Percentiles rank a stretch among this genome's conserved stretches.
These are phyloP conservation scores for Phrynosoma platyrhinos DNA, from an alignment of 2,113 vertebrate species.

Conservation along the genomic window DNA sequence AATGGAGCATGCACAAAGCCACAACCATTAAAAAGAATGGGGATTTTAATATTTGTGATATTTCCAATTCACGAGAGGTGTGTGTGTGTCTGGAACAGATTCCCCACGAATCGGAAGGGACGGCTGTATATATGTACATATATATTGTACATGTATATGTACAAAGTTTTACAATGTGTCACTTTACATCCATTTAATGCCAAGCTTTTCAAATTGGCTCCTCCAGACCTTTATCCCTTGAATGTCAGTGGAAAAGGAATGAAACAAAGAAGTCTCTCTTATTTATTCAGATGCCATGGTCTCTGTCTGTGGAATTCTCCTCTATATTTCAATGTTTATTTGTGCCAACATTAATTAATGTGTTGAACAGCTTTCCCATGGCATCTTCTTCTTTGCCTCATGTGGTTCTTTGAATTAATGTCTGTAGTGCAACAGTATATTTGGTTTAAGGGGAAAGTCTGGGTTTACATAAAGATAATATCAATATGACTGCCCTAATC, in stretches of 20 bases:
- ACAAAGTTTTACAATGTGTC: neutral
- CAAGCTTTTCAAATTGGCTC: neutral
- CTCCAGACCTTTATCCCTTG: neutral
- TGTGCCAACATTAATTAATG: neutral
- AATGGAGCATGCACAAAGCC: too few relatives aligned
- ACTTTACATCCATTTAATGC: neutral
- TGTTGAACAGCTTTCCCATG: neutral
- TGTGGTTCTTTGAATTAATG: neutral
- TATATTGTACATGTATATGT: neutral
- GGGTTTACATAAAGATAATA: neutral
- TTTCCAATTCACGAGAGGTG: too few relatives aligned
- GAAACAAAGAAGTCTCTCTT: neutral
- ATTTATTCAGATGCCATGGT: neutral
- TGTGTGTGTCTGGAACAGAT: too few relatives aligned
- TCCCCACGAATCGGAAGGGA: too few relatives aligned
- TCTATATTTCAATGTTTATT: neutral
- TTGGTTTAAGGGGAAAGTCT: neutral
- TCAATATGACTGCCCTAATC: fast-evolving
- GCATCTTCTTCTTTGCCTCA: neutral
- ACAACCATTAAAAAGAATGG: too few relatives aligned
- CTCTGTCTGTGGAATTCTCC: neutral
- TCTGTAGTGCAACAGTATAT: neutral
- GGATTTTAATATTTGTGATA: too few relatives aligned
- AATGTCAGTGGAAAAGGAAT: neutral
- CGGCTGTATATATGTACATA: too few relatives aligned